Base-by-base conservation (phyloP, 2,797 vertebrate genomes). In the Lycodopsis pacificus region DNA sequence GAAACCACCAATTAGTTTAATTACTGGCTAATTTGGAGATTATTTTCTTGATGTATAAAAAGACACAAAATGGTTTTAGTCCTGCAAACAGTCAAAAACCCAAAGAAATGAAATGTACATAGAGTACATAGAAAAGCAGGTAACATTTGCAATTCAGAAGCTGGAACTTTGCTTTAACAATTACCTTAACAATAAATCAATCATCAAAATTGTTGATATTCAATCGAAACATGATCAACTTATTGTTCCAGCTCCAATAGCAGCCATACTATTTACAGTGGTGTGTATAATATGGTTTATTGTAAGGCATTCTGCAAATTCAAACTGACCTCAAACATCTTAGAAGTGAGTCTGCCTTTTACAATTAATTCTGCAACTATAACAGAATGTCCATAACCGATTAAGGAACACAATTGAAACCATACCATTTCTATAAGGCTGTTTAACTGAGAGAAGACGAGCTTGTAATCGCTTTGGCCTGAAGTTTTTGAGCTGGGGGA, bases 391-490 rank as follows among this genome's bases (percentile, higher is more conserved):
- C 13, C 1, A 27, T 1, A 36, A 27, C 4, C 5, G 32, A 19
- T 4, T 51, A 9, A 67, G 3, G 51, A 9, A 58, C 25, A 27
- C 5, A 22, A 30, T 7, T 20, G 1, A 65, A 53, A 22, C 27
- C 10, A 69, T 2, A 4, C 32, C 20, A 20, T 46, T 30, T 49
- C 2, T 1, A 4, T 19, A 9, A 2, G 32, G 32, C 32, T 34
- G 5, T 0, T 0, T 15, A 0, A 8, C 14, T 56, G 44, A 20
- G 6, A 9, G 3, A 36, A 10, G 12, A 51, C 5, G 0, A 48
- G 42, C 59, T 36, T 4, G 2, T 44, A 4, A 42, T 19, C 3
- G 3, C 54, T 30, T 5, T 46, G 32, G 66, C 9, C 53, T 53
- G 15, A 75, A 68, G 56, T 75, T 71, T 59, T 12, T 2, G 12